Evolutionary conservation across 2,113 vertebrate species (phyloP), one percentile per base, ranked within the genome.

Genomic region (Lepus americanus): DNA sequence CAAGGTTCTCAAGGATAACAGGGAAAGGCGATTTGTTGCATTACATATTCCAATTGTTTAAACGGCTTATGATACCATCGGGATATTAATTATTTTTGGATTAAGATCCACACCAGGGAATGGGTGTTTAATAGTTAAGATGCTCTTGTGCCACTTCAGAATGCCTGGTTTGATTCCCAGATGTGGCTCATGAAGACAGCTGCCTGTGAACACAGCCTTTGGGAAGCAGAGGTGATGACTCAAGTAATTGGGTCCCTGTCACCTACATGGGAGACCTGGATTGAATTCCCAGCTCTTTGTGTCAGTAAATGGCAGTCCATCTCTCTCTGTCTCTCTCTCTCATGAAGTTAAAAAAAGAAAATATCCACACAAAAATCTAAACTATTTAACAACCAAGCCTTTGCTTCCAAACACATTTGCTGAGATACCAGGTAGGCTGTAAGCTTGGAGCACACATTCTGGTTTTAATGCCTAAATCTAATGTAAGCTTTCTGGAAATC

Each of bases 51-150:
- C 83, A 92, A 8, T 92, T 93, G 83, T 85, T 93, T 94, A 94
- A 96, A 89, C 63, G 82, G 67, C 19, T 94, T 89, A 72, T 33
- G 69, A 61, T 89, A 76, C 87, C 94, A 89, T 87, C 53, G 87
- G 80, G 88, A 93, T 94, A 90, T 92, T 95, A 94, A 97, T 96
- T 96, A 97, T 93, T 94, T 95, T 39, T 1, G 49, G 86, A 94
- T 96, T 96, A 94, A 85, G 67, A 94, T 14, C 64, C 12, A 0
- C 19, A 44, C 69, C 44, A 36, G 55, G 55, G 55, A 59, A 14
- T 59, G 19, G 55, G 55, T 59, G 55, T 59, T 59, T 59, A 59
- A 14, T 59, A 17, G 55, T 19, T 59, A 16, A 59, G 55, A 59
- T 59, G 55, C 55, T 17, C 55, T 5, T 59, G 17, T 59, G 13